Percentiles rank a stretch among this genome's conserved stretches.
These are phyloP conservation scores for Rhyacophila brunnea DNA, from an alignment of 1,140 invertebrate genomes.

Conservation along the genomic window DNA sequence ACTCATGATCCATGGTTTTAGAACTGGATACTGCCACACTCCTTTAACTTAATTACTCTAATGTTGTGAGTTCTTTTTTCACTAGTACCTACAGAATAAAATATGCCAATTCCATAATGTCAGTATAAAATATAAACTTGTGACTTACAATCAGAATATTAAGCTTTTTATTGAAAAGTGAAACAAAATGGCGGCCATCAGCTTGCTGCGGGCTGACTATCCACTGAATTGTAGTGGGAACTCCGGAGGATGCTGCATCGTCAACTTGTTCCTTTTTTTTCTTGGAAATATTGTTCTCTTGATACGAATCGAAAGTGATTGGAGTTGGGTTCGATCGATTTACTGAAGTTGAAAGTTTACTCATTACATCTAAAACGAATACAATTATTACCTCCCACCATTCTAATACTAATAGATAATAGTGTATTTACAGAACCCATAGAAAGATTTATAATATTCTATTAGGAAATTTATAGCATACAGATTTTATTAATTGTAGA, in stretches of 20 bases:
- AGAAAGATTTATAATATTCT: too few relatives aligned
- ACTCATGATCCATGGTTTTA: background rate
- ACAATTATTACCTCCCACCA: too few relatives aligned
- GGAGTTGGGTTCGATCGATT: conserved; percentile 28
- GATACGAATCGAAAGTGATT: conserved; percentile 11
- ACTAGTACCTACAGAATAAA: background rate
- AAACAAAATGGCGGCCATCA: conserved; percentile 26
- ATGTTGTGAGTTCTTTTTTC: background rate
- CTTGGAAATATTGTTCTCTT: conserved; percentile 13
- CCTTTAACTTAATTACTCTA: background rate
- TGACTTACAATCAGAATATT: background rate
- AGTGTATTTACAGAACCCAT: too few relatives aligned
- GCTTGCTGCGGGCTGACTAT: conserved; percentile 24
- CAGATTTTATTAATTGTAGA: too few relatives aligned
- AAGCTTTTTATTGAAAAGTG: conserved; percentile 17
- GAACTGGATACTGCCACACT: background rate
- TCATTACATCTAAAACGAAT: conserved; percentile 23
- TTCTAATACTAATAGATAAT: too few relatives aligned
- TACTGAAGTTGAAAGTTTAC: conserved; percentile 21
- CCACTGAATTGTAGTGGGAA: conserved; percentile 13
- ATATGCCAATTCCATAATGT: too few relatives aligned
- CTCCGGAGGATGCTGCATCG: background rate
- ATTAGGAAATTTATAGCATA: too few relatives aligned
- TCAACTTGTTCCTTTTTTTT: conserved; percentile 10
- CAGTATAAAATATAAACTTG: background rate